These are phyloP conservation scores for Serranus cabrilla DNA, from an alignment of 2,797 vertebrate genomes.

Conservation along the genomic window DNA sequence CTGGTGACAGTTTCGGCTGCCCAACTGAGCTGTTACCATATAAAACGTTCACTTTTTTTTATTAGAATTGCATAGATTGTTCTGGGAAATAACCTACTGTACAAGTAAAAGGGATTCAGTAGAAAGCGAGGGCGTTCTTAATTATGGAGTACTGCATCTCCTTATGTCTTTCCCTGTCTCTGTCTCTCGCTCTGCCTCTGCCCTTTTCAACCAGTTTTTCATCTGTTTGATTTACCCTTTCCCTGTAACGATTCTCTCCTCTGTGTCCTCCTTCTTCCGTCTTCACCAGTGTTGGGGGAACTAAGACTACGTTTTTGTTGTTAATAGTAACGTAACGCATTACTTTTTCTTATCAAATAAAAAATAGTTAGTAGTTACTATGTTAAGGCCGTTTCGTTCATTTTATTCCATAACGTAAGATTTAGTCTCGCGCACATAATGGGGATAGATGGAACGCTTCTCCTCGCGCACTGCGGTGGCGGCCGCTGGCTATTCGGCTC, in stretches of 20 bases:
- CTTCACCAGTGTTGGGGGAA: background rate
- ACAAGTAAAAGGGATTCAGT: slow-evolving; percentile 67
- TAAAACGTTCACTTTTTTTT: slow-evolving; percentile 1
- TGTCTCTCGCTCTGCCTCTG: slow-evolving; percentile 34
- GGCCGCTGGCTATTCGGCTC: too few species aligned
- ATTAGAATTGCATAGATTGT: slow-evolving; percentile 14
- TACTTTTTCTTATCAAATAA: too few species aligned
- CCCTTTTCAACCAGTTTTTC: slow-evolving; percentile 43
- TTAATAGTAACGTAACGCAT: too few species aligned
- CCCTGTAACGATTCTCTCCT: slow-evolving; percentile 5
- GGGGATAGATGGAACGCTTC: too few species aligned
- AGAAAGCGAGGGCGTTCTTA: slow-evolving; percentile 67
- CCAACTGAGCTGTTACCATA: background rate
- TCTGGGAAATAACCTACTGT: slow-evolving; percentile 37
- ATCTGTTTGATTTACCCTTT: slow-evolving; percentile 26
- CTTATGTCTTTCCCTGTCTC: slow-evolving; percentile 33
- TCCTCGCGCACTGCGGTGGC: too few species aligned
- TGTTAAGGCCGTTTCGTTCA: too few species aligned
- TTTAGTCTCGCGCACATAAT: too few species aligned
- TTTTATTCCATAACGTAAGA: too few species aligned
- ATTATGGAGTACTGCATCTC: slow-evolving; percentile 63
- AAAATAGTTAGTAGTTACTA: too few species aligned
- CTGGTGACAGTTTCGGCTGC: background rate
- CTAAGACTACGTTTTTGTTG: too few species aligned
- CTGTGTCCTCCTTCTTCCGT: background rate